A percentile compares a stretch with the other conserved stretches of the same genome.
Evolutionary conservation across 37 sponge, comb jelly and placozoan genomes (phyloP).

Genomic region (Halichondria panicea): DNA sequence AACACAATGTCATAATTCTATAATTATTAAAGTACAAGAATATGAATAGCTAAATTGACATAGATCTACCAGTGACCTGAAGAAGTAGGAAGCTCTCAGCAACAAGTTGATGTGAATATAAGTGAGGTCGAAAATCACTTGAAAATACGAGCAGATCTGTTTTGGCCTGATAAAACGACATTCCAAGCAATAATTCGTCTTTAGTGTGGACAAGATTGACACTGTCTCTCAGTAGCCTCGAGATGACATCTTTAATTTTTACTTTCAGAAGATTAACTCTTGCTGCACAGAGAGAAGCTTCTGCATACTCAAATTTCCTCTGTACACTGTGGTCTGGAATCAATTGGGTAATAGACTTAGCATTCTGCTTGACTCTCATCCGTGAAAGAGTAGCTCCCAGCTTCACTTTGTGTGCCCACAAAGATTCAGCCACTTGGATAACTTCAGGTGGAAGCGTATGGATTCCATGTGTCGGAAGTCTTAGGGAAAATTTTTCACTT

Average conservation of each 20-base stretch:
- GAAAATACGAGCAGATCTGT: conserved; percentile 49
- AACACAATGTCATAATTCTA: not conserved
- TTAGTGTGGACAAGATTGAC: not conserved
- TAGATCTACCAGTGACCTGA: conserved; percentile 42
- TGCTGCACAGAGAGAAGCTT: conserved; percentile 22
- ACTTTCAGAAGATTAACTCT: conserved; percentile 36
- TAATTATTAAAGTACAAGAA: too few relatives aligned
- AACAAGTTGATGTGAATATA: conserved; percentile 24
- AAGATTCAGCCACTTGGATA: conserved; percentile 26
- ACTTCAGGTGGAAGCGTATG: conserved; percentile 26
- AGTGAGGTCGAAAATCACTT: conserved; percentile 29
- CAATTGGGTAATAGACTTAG: conserved; percentile 27
- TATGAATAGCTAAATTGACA: not conserved
- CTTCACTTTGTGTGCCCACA: conserved; percentile 60
- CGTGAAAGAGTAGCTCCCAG: conserved; percentile 67
- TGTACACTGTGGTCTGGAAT: conserved; percentile 17
- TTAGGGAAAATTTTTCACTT: conserved; percentile 36
- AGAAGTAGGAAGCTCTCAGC: conserved; percentile 31
- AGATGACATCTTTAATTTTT: conserved; percentile 4
- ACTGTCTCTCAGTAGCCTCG: conserved; percentile 4
- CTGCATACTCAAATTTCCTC: not conserved
- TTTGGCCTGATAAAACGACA: not conserved
- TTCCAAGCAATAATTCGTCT: not conserved
- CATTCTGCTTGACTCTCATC: conserved; percentile 50
- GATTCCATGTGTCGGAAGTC: conserved; percentile 15